These are phyloP conservation scores for Tiphia femorata DNA, from an alignment of 2,888 invertebrate species.

Conservation along the genomic window DNA sequence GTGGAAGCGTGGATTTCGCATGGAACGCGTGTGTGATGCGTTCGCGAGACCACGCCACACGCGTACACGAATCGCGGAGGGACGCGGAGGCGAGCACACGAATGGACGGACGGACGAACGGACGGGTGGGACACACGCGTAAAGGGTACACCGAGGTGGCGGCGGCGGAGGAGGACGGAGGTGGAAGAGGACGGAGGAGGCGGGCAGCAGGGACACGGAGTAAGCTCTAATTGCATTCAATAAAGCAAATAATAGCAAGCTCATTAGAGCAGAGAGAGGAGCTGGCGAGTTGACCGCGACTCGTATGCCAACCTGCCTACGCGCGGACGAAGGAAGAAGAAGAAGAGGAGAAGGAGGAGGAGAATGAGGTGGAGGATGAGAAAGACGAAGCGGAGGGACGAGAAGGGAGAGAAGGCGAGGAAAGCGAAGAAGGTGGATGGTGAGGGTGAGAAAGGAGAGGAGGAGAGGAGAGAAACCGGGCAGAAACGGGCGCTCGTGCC, in stretches of 20 bases:
- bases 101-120: slow-evolving; percentile 15
- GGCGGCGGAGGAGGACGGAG: slow-evolving; percentile 25
- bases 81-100: slow-evolving; percentile 21
- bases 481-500: slow-evolving; percentile 49
- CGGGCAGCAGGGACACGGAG: slow-evolving; percentile 56
- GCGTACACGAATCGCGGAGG: slow-evolving; percentile 8
- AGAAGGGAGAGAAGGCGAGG: slow-evolving; percentile 7
- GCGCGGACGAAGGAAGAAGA: slow-evolving; percentile 44
- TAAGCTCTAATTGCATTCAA: slow-evolving; percentile 67
- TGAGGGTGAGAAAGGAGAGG: slow-evolving; percentile 12
- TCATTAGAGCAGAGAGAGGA: slow-evolving; percentile 64
- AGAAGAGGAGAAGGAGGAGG: slow-evolving; percentile 27
- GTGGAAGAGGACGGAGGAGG: slow-evolving; percentile 21
- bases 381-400: too few relatives aligned
- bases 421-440: slow-evolving; percentile 13
- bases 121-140: slow-evolving; percentile 12
- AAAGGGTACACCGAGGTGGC: slow-evolving; percentile 26
- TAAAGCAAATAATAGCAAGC: slow-evolving; percentile 68
- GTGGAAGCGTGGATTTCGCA: not conserved
- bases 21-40: not conserved
- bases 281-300: slow-evolving; percentile 57
- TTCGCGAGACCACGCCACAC: too few relatives aligned
- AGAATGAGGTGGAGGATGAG: slow-evolving; percentile 10
- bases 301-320: slow-evolving; percentile 59
- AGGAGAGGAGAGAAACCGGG: slow-evolving; percentile 47